phyloP scores from a whole-genome alignment of 2,113 vertebrate genomes.

The Centrocercus urophasianus region DNA sequence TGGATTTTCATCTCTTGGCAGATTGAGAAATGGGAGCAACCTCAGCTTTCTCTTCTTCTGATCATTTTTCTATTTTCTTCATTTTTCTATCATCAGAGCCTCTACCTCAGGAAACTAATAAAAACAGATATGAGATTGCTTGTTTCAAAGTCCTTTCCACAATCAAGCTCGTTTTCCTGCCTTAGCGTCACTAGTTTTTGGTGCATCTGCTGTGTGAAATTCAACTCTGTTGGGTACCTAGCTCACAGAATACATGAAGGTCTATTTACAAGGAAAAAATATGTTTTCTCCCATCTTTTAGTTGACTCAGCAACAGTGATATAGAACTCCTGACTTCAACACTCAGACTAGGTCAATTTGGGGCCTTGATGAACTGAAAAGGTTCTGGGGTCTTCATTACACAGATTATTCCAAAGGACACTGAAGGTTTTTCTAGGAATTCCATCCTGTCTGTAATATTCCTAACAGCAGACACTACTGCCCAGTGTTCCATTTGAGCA shows the following conservation, averaged over 20 bases:
- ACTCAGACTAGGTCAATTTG: not conserved
- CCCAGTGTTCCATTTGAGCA: not conserved
- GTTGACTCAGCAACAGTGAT: not conserved
- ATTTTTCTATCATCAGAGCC: not conserved
- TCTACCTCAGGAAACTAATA: not conserved
- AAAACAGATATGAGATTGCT: not conserved
- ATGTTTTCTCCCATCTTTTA: not conserved
- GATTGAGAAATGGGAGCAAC: not conserved
- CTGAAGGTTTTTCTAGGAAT: not conserved
- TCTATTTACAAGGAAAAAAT: not conserved
- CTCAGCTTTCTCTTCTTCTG: not conserved
- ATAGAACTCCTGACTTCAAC: not conserved
- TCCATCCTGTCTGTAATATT: slow-evolving; percentile 18
- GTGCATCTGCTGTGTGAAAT: not conserved
- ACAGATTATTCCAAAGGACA: not conserved
- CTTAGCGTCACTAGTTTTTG: not conserved
- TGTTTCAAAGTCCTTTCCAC: not conserved
- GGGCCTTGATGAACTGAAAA: not conserved
- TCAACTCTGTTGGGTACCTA: not conserved
- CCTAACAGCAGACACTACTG: not conserved
- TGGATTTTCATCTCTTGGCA: not conserved
- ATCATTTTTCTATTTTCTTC: not conserved
- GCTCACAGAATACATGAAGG: not conserved
- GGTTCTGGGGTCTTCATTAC: not conserved
- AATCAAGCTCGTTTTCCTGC: not conserved